Evolutionary conservation across 2,113 vertebrate species (phyloP).

Genomic region (Corythaeola cristata): DNA sequence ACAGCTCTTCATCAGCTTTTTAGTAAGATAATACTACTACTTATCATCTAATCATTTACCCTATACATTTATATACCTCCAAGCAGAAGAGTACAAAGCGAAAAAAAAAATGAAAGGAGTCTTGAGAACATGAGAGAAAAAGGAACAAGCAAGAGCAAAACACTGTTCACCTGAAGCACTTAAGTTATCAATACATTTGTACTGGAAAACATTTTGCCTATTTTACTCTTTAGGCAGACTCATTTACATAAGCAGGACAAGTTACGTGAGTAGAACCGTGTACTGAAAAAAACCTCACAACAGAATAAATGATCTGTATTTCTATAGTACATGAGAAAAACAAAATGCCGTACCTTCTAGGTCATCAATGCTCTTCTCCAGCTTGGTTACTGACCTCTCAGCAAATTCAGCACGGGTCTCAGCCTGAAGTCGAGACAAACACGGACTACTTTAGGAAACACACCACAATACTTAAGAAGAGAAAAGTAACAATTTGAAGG

Average conservation of each 20-base stretch:
- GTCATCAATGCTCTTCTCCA: constrained; percentile 99
- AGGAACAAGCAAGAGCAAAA: constrained; percentile 56
- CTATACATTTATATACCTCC: neutral
- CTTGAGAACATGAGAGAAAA: constrained; percentile 43
- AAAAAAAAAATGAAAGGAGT: neutral
- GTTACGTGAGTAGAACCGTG: neutral
- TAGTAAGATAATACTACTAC: neutral
- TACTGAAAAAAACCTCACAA: neutral
- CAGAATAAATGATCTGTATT: neutral
- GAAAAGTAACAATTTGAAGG: neutral
- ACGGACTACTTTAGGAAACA: neutral
- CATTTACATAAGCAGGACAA: neutral
- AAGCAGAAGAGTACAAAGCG: neutral
- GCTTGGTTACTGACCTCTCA: constrained; percentile 98
- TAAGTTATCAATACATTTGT: neutral
- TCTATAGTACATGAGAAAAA: neutral
- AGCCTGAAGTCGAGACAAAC: constrained; percentile 78
- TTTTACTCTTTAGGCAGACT: neutral
- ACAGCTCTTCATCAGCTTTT: neutral
- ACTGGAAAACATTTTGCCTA: neutral
- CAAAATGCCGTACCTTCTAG: constrained; percentile 89
- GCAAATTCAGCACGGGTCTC: constrained; percentile 99
- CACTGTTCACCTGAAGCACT: neutral
- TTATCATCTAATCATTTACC: neutral
- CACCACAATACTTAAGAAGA: neutral